Conservation (phyloP, 2,113 vertebrate genomes). For the Canis aureus region DNA sequence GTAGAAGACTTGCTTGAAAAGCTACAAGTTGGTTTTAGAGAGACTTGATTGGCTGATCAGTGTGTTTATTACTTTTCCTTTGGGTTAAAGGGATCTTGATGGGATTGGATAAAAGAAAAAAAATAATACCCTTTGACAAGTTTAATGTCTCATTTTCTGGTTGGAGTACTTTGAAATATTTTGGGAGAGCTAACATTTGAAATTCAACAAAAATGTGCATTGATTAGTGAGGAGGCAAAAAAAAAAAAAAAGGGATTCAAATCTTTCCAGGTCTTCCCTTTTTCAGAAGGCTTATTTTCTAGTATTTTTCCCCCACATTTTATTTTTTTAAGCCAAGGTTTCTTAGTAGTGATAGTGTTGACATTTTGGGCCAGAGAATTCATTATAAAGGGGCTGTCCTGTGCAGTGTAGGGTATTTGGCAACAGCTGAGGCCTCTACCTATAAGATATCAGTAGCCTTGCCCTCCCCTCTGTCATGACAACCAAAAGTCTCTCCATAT, state of each 20-base stretch:
- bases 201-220: background rate
- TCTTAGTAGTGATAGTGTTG: background rate
- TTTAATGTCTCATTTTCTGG: background rate
- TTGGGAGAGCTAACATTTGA: background rate
- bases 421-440: background rate
- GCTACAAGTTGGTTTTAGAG: background rate
- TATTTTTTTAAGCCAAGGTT: background rate
- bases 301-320: background rate
- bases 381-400: background rate
- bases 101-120: background rate
- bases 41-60: background rate
- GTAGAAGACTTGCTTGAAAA: background rate
- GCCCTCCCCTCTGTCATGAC: background rate
- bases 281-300: background rate
- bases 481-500: background rate
- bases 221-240: background rate
- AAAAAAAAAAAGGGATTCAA: background rate
- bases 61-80: background rate
- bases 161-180: background rate
- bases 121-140: background rate
- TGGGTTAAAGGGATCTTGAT: background rate
- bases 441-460: too few species aligned
- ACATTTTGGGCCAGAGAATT: background rate
- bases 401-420: too few species aligned
- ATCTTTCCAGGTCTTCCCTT: background rate